phyloP scores from a whole-genome alignment of 1,140 invertebrate genomes.

The Dendrolimus kikuchii region DNA sequence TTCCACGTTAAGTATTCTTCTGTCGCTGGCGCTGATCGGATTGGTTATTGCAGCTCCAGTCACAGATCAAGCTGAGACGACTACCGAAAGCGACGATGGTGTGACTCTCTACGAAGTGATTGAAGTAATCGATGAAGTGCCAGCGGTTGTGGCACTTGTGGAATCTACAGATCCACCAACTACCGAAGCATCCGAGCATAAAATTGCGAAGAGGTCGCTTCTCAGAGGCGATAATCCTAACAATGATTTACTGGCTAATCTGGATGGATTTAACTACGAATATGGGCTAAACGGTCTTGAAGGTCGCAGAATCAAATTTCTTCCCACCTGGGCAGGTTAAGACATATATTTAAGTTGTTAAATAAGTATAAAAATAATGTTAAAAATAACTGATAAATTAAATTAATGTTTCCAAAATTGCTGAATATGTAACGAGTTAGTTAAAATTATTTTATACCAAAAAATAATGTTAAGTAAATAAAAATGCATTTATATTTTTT shows the following conservation, averaged over 20 bases:
- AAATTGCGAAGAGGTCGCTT: constrained; percentile 41
- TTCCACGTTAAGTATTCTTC: constrained; percentile 29
- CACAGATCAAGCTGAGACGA: constrained; percentile 22
- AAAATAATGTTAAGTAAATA: background rate
- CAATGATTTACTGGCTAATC: constrained; percentile 40
- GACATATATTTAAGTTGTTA: background rate
- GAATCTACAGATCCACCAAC: constrained; percentile 18
- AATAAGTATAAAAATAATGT: background rate
- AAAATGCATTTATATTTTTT: background rate
- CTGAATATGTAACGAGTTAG: background rate
- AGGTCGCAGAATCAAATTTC: constrained; percentile 49
- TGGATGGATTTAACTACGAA: constrained; percentile 33
- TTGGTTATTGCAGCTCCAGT: constrained; percentile 27
- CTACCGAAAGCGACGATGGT: constrained; percentile 21
- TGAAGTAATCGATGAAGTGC: constrained; percentile 33
- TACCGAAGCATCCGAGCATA: constrained; percentile 26
- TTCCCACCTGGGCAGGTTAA: constrained; percentile 49
- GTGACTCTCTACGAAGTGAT: constrained; percentile 24
- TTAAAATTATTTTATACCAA: background rate
- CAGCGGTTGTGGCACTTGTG: constrained; percentile 27
- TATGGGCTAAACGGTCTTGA: constrained; percentile 33
- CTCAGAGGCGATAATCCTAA: constrained; percentile 35
- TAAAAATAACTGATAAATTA: background rate
- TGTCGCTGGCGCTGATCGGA: constrained; percentile 28
- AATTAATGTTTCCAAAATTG: no score